phyloP scores from a whole-genome alignment of 2,888 invertebrate genomes.

The Eupelmus urozonus region DNA sequence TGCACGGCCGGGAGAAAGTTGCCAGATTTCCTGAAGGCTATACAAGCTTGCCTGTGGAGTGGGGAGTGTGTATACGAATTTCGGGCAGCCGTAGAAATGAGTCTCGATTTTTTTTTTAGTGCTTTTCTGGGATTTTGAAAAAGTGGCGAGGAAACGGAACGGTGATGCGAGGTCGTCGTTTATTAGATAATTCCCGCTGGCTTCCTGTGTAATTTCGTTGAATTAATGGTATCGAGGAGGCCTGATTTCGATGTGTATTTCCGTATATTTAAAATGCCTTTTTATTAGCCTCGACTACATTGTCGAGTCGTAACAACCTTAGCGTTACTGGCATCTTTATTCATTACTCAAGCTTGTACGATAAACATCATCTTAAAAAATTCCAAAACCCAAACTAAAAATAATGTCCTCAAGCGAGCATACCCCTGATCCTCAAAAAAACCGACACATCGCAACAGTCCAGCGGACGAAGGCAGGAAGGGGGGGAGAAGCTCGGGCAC shows the following conservation, averaged over 20 bases:
- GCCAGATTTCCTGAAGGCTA: slow-evolving; percentile 46
- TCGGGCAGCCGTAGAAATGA: neutral
- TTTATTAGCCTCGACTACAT: too few species aligned
- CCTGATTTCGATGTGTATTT: too few species aligned
- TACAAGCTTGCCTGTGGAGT: neutral
- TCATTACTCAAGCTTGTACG: too few species aligned
- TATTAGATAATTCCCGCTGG: neutral
- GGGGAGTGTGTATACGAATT: neutral
- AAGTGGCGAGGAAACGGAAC: neutral
- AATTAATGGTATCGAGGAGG: neutral
- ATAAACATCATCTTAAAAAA: too few species aligned
- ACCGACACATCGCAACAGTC: neutral
- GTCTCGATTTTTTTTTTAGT: neutral
- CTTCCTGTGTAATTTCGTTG: neutral
- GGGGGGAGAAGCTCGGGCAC: slow-evolving; percentile 1
- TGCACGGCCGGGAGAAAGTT: slow-evolving; percentile 34
- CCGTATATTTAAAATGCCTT: too few species aligned
- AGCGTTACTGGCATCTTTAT: too few species aligned
- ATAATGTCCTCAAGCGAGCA: neutral
- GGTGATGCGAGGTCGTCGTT: neutral
- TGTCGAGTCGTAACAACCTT: too few species aligned
- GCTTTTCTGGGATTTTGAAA: slow-evolving; percentile 12
- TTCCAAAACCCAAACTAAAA: too few species aligned
- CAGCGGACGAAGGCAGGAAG: neutral
- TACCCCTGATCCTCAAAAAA: neutral